Conservation (phyloP, 1,140 invertebrate genomes). For the Ephestia elutella region DNA sequence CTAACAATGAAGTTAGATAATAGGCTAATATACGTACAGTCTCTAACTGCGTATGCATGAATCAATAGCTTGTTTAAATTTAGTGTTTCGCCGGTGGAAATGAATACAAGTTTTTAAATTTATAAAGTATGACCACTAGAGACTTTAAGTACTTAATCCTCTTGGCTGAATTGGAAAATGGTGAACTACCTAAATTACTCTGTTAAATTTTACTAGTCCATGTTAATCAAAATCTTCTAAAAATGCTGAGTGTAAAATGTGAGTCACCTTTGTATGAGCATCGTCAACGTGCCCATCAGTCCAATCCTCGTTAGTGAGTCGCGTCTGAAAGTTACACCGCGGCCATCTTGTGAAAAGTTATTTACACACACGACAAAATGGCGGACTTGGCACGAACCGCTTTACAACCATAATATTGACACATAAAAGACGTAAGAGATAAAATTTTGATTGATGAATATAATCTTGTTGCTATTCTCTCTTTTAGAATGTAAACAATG, state of each 20-base stretch:
- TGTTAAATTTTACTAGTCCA: not conserved
- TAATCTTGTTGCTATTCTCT: not conserved
- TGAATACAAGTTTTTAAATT: too few species aligned
- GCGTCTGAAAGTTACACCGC: slow-evolving; percentile 51
- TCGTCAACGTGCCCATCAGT: slow-evolving; percentile 60
- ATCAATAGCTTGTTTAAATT: too few species aligned
- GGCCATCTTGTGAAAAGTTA: slow-evolving; percentile 63
- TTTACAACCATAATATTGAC: slow-evolving; percentile 7
- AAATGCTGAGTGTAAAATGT: slow-evolving; percentile 36
- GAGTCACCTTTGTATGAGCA: slow-evolving; percentile 67
- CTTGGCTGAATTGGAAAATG: too few species aligned
- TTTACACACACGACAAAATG: slow-evolving; percentile 60
- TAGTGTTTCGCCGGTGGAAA: too few species aligned
- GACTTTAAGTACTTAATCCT: too few species aligned
- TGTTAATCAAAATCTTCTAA: not conserved
- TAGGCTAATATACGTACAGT: too few species aligned
- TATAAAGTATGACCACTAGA: too few species aligned
- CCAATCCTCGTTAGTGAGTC: slow-evolving; percentile 62
- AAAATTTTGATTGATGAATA: not conserved
- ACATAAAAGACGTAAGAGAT: not conserved
- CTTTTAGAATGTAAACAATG: not conserved
- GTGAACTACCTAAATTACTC: too few species aligned
- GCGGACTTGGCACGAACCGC: slow-evolving; percentile 23
- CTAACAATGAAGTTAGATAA: too few species aligned
- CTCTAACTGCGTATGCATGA: too few species aligned